Evolutionary conservation across 2,797 vertebrate genomes (phyloP).

Genomic region (Siniperca scherzeri): DNA sequence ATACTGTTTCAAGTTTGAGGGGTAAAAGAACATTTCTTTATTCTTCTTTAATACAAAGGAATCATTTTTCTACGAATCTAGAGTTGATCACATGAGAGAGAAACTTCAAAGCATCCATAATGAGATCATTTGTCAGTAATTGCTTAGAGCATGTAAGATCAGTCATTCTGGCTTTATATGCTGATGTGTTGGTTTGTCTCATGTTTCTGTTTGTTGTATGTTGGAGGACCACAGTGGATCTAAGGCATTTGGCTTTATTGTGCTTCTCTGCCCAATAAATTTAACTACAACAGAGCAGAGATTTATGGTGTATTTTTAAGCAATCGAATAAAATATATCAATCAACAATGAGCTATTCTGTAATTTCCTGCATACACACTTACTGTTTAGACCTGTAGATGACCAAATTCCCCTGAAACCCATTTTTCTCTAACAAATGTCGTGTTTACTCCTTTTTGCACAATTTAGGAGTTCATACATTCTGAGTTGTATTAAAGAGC

Average conservation of each 20-base stretch:
- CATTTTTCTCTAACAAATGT: constrained; percentile 6
- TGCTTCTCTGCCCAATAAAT: constrained; percentile 3
- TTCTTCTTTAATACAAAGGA: background rate
- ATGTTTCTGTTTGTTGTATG: constrained; percentile 9
- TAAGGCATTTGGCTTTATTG: constrained; percentile 4
- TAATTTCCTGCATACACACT: constrained; percentile 11
- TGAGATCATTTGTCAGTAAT: constrained; percentile 1
- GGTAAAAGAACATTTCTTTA: background rate
- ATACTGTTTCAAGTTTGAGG: background rate
- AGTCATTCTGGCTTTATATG: background rate
- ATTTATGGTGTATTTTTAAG: constrained; percentile 3
- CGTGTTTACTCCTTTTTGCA: background rate
- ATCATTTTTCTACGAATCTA: background rate
- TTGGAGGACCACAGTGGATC: constrained; percentile 9
- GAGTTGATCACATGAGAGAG: background rate
- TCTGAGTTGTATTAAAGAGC: constrained; percentile 7
- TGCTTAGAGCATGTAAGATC: constrained; percentile 1
- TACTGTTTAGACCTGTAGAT: background rate
- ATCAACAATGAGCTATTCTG: background rate
- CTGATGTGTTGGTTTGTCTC: constrained; percentile 8
- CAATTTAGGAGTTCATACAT: background rate
- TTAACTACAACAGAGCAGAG: background rate
- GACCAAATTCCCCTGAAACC: background rate
- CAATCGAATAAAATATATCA: constrained; percentile 1
- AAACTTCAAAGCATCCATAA: background rate